Conservation (phyloP, 2,113 vertebrate species). For the Grammomys surdaster region DNA sequence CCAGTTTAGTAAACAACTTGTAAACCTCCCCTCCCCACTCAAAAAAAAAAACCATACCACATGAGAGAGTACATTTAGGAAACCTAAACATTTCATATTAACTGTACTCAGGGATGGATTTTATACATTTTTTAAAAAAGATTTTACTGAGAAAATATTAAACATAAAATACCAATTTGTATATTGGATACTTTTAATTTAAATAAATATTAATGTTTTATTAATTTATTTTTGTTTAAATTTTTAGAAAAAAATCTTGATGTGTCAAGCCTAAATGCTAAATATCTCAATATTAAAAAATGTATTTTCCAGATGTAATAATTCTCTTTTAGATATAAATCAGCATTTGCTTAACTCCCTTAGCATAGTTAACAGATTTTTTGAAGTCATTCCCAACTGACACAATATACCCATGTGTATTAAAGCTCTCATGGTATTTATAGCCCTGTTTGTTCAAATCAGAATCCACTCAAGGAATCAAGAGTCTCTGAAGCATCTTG, state of each 20-base stretch:
- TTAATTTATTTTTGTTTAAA: neutral
- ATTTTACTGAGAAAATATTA: neutral
- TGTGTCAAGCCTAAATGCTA: neutral
- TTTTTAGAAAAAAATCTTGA: neutral
- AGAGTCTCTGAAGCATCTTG: neutral
- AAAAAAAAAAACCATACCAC: neutral
- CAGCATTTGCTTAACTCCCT: neutral
- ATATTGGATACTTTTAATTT: neutral
- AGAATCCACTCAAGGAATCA: too few relatives aligned
- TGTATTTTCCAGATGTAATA: neutral
- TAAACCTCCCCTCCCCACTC: neutral
- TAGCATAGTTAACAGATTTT: neutral
- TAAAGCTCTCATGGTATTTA: neutral
- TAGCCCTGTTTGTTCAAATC: neutral
- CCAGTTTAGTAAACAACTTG: slow-evolving; percentile 6
- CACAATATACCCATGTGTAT: neutral
- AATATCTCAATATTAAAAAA: neutral
- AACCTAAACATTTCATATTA: neutral
- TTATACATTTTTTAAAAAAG: too few relatives aligned
- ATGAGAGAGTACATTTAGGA: neutral
- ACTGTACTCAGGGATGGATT: neutral
- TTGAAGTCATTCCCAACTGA: neutral
- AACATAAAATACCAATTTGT: neutral
- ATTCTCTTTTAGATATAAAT: neutral
- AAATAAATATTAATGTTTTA: neutral